Base-by-base conservation (phyloP, 64 coral and sea anemone species). In the Trachythela sp. region DNA sequence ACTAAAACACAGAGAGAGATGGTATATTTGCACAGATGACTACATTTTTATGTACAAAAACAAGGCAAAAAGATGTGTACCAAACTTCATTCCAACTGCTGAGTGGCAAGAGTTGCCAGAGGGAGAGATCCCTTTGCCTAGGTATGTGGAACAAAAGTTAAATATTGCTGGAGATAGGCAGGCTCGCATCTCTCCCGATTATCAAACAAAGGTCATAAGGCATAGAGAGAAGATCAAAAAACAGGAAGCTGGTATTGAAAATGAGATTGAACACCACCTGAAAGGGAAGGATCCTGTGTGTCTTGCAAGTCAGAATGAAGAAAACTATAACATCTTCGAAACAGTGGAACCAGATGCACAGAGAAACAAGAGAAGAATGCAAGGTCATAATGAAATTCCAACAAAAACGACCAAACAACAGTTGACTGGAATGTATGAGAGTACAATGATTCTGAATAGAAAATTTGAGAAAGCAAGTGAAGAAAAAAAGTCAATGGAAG, bases 11-110 rank as follows among this genome's bases (percentile, higher is more conserved):
- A 18, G 32, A 22, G 71, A 35, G 30, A 77, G 26, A 35, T 77
- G 71, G 71, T 77, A 35, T 38, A 77, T 77, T 77, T 77, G 71
- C 71, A 22, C 71, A 77, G 71, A 77, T 15, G 71, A 77, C 32
- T 77, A 77, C 36, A 38, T 77, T 13, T 77, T 77, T 77, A 77
- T 77, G 24, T 77, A 77, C 71, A 77, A 2, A 3, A 77, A 77
- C 36, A 77, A 77, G 7, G 36, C 71, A 77, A 77, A 34, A 35
- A 77, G 2, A 13, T 22, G 26, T 77, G 4, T 35, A 38, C 71
- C 71, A 77, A 77, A 13, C 32, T 77, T 77, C 26, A 38, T 38
- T 35, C 71, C 71, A 32, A 77, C 71, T 15, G 71, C 29, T 35
- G 13, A 77, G 36, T 77, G 71, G 71, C 71, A 77, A 77, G 30